A percentile compares a stretch with the other conserved stretches of the same genome.
Conservation (phyloP, 2,113 vertebrate species). For the Meleagris gallopavo region DNA sequence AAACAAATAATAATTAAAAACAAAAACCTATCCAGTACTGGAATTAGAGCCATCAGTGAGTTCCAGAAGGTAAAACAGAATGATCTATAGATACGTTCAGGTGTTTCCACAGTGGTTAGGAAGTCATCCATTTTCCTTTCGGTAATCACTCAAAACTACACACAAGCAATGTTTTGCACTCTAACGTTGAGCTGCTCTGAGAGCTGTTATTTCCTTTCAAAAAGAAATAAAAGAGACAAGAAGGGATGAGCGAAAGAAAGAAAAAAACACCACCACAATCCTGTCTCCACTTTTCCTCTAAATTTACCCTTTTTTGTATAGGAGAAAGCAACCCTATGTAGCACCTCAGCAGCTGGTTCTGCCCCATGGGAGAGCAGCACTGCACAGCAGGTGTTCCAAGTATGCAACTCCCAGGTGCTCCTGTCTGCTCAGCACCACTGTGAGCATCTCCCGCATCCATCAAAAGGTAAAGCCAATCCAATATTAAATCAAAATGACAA, state of each 20-base stretch:
- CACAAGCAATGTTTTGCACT: neutral
- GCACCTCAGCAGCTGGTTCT: rapidly evolving
- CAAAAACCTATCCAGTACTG: neutral
- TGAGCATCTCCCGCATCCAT: neutral
- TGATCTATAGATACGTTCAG: neutral
- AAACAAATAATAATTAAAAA: no score
- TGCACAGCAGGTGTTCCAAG: rapidly evolving
- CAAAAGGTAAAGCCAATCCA: neutral
- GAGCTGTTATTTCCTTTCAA: neutral
- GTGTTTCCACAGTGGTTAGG: neutral
- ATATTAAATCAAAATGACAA: rapidly evolving
- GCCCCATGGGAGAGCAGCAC: no score
- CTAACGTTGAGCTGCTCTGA: neutral
- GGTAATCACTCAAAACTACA: neutral
- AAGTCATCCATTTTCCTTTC: neutral
- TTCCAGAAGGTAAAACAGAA: neutral
- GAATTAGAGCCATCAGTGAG: neutral
- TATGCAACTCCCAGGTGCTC: neutral
- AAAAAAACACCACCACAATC: neutral
- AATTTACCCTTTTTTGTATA: rapidly evolving
- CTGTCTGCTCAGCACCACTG: neutral
- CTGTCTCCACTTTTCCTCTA: neutral
- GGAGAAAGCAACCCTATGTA: neutral
- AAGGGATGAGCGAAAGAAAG: neutral
- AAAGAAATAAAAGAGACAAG: neutral